These are phyloP conservation scores for Henicopernis longicauda DNA, from an alignment of 2,113 vertebrate genomes.

Conservation along the genomic window DNA sequence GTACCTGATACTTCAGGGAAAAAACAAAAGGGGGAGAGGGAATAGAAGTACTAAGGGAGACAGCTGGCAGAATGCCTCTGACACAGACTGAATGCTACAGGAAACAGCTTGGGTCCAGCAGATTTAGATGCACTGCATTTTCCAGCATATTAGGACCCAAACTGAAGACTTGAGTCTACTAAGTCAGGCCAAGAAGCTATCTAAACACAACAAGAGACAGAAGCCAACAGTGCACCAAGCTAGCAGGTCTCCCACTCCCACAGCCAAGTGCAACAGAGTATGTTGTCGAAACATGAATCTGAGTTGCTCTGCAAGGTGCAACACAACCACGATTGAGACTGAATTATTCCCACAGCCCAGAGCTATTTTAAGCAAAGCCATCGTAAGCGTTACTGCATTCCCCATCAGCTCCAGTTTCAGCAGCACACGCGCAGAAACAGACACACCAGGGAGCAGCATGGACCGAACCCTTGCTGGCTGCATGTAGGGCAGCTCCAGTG, in stretches of 20 bases:
- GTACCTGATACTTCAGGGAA: neutral
- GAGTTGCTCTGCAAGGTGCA: neutral
- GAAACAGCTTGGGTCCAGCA: neutral
- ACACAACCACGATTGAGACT: fast-evolving
- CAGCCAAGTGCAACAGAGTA: fast-evolving
- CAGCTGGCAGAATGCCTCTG: neutral
- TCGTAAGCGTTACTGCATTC: neutral
- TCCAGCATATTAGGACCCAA: neutral
- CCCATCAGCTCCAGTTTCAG: neutral
- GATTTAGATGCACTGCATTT: neutral
- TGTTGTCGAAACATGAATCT: neutral
- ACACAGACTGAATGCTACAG: neutral
- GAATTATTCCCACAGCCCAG: neutral
- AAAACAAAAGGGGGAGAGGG: too few relatives aligned
- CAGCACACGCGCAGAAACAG: neutral
- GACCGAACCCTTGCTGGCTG: neutral
- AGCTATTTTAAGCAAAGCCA: neutral
- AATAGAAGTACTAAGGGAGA: neutral
- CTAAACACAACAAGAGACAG: neutral
- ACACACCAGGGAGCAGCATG: neutral
- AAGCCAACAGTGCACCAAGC: neutral
- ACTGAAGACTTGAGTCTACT: neutral
- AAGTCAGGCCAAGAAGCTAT: neutral
- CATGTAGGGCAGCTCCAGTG: neutral
- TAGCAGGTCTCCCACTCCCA: neutral